Evolutionary conservation across 2,888 invertebrate species (phyloP).

Genomic region (Apotomis capreana): DNA sequence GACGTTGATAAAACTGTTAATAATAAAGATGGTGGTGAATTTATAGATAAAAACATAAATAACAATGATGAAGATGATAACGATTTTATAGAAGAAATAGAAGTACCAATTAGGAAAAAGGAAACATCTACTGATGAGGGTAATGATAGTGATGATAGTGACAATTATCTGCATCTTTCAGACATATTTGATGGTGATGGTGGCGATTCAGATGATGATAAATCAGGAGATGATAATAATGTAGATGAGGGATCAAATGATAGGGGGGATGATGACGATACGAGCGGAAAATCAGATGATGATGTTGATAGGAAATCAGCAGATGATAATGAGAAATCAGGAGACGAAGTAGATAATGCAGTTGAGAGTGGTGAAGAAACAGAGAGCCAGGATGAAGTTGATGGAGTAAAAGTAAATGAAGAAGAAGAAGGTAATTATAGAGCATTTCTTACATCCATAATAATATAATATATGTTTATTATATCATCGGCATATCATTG

Average conservation of each 20-base stretch:
- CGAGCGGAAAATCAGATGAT: constrained; percentile 40
- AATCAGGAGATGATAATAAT: constrained; percentile 42
- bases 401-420: constrained; percentile 58
- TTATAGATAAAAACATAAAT: constrained; percentile 3
- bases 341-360: constrained; percentile 41
- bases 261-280: constrained; percentile 57
- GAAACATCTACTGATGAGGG: constrained; percentile 42
- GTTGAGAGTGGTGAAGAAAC: constrained; percentile 47
- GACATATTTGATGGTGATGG: constrained; percentile 73
- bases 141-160: constrained; percentile 69
- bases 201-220: constrained; percentile 61
- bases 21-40: constrained; percentile 14
- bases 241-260: constrained; percentile 56
- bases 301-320: constrained; percentile 42
- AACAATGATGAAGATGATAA: constrained; percentile 45
- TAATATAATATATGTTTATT: too few species aligned
- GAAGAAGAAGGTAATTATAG: constrained; percentile 52
- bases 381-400: constrained; percentile 48
- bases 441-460: neutral
- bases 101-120: constrained; percentile 59
- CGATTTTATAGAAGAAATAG: constrained; percentile 69
- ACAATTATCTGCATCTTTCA: constrained; percentile 70
- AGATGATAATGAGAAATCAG: constrained; percentile 43
- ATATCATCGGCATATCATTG: too few species aligned
- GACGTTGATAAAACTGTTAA: constrained; percentile 41